phyloP scores from a whole-genome alignment of 2,888 invertebrate genomes.

The Drosophila eohydei region DNA sequence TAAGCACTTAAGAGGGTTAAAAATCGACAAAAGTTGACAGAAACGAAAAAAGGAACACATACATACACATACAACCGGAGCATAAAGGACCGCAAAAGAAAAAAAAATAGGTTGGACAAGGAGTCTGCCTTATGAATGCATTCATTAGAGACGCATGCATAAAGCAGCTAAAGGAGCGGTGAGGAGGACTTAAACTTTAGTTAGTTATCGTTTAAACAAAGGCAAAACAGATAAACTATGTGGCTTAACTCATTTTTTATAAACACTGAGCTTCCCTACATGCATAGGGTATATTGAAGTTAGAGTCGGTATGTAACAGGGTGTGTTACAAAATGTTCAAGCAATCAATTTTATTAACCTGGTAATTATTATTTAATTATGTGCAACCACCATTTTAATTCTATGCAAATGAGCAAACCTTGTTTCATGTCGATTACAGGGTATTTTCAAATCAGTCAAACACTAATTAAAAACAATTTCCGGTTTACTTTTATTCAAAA shows the following conservation, averaged over 20 bases:
- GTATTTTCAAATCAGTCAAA: background rate
- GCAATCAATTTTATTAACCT: background rate
- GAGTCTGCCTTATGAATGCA: constrained; percentile 65
- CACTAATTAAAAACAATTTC: background rate
- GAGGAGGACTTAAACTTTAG: constrained; percentile 58
- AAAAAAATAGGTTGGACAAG: constrained; percentile 19
- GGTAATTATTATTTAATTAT: too few relatives aligned
- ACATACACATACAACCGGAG: constrained; percentile 13
- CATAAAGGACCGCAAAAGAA: constrained; percentile 57
- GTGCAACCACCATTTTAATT: background rate
- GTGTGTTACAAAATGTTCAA: background rate
- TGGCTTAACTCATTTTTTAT: constrained; percentile 17
- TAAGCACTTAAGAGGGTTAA: constrained; percentile 82
- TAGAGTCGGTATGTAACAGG: background rate
- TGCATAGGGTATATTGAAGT: background rate
- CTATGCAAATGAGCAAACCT: too few relatives aligned
- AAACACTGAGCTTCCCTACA: constrained; percentile 12
- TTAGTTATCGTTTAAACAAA: constrained; percentile 74
- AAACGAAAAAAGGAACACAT: constrained; percentile 30
- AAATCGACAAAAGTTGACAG: constrained; percentile 76
- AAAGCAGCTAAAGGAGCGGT: constrained; percentile 2
- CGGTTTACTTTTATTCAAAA: background rate
- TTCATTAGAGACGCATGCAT: constrained; percentile 56
- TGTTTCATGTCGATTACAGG: background rate
- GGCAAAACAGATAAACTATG: constrained; percentile 42